Percentiles rank a stretch among this genome's conserved stretches.
These are phyloP conservation scores for Heliothis peltigera DNA, from an alignment of 2,888 invertebrate genomes.

Conservation along the genomic window DNA sequence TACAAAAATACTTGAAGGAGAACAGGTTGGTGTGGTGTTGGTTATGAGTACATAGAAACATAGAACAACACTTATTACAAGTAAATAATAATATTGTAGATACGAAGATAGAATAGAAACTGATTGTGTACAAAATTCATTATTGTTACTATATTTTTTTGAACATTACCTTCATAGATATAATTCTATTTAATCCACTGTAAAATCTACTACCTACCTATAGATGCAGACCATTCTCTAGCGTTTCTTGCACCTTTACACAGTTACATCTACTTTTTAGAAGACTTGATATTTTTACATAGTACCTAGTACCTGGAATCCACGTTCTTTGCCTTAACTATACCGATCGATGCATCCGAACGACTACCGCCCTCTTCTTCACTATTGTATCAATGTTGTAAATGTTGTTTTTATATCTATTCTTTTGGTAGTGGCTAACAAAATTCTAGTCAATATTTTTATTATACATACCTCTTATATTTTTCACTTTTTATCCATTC, in stretches of 20 bases:
- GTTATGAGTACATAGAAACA: slow-evolving; percentile 17
- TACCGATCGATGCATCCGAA: slow-evolving; percentile 83
- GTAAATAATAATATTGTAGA: slow-evolving; percentile 30
- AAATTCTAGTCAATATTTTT: slow-evolving; percentile 59
- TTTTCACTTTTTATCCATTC: slow-evolving; percentile 38
- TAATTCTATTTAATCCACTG: slow-evolving; percentile 62
- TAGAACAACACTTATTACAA: slow-evolving; percentile 16
- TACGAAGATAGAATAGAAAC: slow-evolving; percentile 54
- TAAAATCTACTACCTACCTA: slow-evolving; percentile 56
- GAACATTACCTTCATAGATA: slow-evolving; percentile 59
- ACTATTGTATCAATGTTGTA: slow-evolving; percentile 90
- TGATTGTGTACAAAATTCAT: slow-evolving; percentile 41
- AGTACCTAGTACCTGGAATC: slow-evolving; percentile 61
- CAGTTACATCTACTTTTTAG: slow-evolving; percentile 66
- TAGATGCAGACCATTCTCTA: slow-evolving; percentile 77
- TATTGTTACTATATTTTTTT: slow-evolving; percentile 40
- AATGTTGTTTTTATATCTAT: slow-evolving; percentile 66
- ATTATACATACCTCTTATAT: slow-evolving; percentile 39
- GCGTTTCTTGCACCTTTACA: slow-evolving; percentile 76
- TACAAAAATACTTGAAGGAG: slow-evolving; percentile 11
- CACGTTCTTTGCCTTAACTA: slow-evolving; percentile 67
- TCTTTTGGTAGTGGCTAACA: slow-evolving; percentile 64
- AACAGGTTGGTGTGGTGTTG: slow-evolving; percentile 44
- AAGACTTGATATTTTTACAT: slow-evolving; percentile 54
- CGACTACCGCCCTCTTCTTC: slow-evolving; percentile 88